phyloP scores from a whole-genome alignment of 2,797 vertebrate species.

The Pteropus rufus region DNA sequence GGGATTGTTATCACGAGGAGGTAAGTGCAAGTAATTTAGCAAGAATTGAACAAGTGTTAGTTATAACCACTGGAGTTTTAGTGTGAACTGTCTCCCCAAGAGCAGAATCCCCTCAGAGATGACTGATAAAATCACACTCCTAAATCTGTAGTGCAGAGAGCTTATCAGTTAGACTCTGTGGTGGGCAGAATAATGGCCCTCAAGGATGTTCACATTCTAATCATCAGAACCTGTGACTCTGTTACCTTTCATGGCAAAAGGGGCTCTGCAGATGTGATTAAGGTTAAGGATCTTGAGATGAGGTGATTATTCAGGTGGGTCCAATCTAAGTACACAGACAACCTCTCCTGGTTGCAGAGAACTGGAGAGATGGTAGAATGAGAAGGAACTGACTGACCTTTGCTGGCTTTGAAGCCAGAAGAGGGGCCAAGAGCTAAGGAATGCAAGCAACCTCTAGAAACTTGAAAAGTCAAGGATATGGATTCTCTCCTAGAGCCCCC shows the following conservation, averaged over 20 bases:
- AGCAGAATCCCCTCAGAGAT: not conserved
- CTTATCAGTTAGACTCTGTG: not conserved
- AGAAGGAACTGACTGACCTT: not conserved
- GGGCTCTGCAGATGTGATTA: not conserved
- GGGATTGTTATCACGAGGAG: not conserved
- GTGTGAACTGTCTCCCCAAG: not conserved
- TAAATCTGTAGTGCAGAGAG: not conserved
- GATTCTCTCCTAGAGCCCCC: too few relatives aligned
- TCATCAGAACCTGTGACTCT: not conserved
- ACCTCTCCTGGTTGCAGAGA: not conserved
- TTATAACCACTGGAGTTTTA: not conserved
- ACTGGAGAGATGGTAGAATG: rapidly evolving
- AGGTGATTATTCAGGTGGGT: not conserved
- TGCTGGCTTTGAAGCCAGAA: not conserved
- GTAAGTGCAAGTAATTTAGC: not conserved
- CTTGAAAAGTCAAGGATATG: not conserved
- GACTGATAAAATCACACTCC: not conserved
- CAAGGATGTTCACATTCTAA: not conserved
- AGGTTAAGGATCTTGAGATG: not conserved
- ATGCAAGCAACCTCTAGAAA: not conserved
- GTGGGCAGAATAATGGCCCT: not conserved
- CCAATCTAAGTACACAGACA: not conserved
- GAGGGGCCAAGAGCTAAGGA: not conserved
- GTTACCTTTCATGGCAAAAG: not conserved
- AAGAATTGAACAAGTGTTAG: rapidly evolving